phyloP scores from a whole-genome alignment of 1,140 invertebrate species.

The Ceratina calcarata region DNA sequence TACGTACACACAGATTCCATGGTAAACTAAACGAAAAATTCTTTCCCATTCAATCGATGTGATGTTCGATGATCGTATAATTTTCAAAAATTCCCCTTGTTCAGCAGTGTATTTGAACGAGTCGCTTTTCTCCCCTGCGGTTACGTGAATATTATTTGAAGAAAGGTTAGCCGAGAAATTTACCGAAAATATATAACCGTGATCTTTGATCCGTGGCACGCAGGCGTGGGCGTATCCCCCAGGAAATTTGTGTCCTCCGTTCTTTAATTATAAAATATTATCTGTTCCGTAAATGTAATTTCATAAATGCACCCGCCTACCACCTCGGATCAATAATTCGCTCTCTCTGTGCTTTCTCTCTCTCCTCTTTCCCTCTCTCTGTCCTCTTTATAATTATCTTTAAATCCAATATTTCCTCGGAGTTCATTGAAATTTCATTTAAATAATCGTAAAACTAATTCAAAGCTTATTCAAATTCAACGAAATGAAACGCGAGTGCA shows the following conservation, averaged over 20 bases:
- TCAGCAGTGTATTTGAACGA: neutral
- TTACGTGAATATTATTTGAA: neutral
- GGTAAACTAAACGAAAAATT: neutral
- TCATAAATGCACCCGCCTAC: constrained; percentile 38
- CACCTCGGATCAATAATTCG: constrained; percentile 41
- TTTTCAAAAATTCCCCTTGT: neutral
- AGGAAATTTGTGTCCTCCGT: constrained; percentile 9
- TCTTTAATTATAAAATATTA: constrained; percentile 46
- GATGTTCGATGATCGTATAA: neutral
- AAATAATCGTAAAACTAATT: constrained; percentile 48
- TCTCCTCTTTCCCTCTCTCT: neutral
- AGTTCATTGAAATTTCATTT: constrained; percentile 50
- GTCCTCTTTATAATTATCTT: constrained; percentile 43
- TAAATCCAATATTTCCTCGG: constrained; percentile 41
- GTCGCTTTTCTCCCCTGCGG: neutral
- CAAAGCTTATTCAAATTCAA: constrained; percentile 50
- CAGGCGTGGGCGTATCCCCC: neutral
- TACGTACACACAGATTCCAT: neutral
- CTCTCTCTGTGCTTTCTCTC: neutral
- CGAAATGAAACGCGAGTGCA: constrained; percentile 21
- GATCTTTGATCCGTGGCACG: neutral
- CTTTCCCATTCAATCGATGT: no score
- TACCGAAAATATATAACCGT: neutral
- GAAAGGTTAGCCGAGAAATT: neutral
- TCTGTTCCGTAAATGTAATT: constrained; percentile 44